These are phyloP conservation scores for Andrena minutula DNA, from an alignment of 2,888 invertebrate species.

Conservation along the genomic window DNA sequence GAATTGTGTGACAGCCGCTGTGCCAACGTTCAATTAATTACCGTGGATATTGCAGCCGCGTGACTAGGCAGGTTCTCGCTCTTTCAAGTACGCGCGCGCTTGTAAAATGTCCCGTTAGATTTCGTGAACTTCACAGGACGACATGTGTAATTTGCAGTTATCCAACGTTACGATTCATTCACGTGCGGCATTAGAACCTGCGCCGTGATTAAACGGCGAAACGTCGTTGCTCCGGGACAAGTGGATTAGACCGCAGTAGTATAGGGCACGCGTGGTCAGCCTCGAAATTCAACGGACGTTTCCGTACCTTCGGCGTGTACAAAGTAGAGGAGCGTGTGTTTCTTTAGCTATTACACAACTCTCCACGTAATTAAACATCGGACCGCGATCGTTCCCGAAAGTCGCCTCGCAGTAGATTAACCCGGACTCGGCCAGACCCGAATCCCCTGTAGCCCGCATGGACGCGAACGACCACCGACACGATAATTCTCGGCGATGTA, in stretches of 20 bases:
- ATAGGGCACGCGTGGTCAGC: background rate
- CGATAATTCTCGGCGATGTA: conserved; percentile 9
- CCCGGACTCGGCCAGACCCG: background rate
- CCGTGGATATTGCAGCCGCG: conserved; percentile 18
- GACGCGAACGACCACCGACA: background rate
- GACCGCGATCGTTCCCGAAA: too few species aligned
- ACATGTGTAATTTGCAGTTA: background rate
- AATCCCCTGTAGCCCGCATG: too few species aligned
- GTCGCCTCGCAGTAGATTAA: conserved; percentile 3
- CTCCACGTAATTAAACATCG: too few species aligned
- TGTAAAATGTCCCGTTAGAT: conserved; percentile 35
- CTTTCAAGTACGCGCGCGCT: background rate
- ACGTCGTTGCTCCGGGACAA: background rate
- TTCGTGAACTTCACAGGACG: background rate
- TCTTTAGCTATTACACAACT: too few species aligned
- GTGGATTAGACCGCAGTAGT: conserved; percentile 19
- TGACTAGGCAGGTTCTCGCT: conserved; percentile 36
- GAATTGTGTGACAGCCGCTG: conserved; percentile 52
- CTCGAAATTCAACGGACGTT: background rate
- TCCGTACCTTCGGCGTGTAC: background rate
- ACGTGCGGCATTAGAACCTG: background rate
- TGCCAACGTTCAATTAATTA: conserved; percentile 54
- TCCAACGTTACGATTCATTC: conserved; percentile 3
- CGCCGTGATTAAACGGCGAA: conserved; percentile 16
- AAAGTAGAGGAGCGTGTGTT: background rate